Evolutionary conservation across 2,888 invertebrate genomes (phyloP).

Genomic region (Erebia ligea): DNA sequence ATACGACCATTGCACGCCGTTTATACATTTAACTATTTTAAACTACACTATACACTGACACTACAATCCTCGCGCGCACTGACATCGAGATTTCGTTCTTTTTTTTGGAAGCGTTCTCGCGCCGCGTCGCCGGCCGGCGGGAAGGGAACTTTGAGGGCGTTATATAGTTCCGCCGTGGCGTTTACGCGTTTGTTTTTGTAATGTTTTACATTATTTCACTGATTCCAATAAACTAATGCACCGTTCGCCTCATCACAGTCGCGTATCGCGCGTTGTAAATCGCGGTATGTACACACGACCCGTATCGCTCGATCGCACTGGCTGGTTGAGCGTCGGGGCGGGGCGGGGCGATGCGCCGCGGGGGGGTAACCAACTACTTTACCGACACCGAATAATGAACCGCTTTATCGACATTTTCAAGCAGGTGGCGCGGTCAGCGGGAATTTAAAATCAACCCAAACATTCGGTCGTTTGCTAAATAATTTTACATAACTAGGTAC

Average conservation of each 20-base stretch:
- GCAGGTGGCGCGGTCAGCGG: constrained; percentile 65
- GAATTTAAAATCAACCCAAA: constrained; percentile 26
- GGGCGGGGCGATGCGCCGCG: constrained; percentile 49
- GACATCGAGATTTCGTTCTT: constrained; percentile 74
- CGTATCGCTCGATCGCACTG: constrained; percentile 80
- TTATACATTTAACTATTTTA: constrained; percentile 81
- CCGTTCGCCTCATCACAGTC: constrained; percentile 70
- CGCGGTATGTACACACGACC: constrained; percentile 63
- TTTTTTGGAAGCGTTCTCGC: constrained; percentile 78
- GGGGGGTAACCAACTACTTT: constrained; percentile 56
- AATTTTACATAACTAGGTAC: neutral
- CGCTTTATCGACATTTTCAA: constrained; percentile 58
- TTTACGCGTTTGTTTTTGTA: constrained; percentile 69
- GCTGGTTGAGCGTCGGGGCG: constrained; percentile 50
- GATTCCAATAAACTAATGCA: constrained; percentile 65
- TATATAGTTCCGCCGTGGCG: constrained; percentile 80
- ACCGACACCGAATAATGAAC: constrained; percentile 47
- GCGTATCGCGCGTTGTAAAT: constrained; percentile 67
- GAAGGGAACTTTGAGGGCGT: constrained; percentile 72
- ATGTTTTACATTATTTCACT: constrained; percentile 84
- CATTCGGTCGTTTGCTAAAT: neutral
- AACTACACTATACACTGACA: constrained; percentile 77
- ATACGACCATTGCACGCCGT: constrained; percentile 82
- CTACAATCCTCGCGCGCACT: constrained; percentile 72
- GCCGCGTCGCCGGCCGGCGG: constrained; percentile 87